phyloP scores from a whole-genome alignment of 2,113 vertebrate species.

The Ramphastos sulfuratus region DNA sequence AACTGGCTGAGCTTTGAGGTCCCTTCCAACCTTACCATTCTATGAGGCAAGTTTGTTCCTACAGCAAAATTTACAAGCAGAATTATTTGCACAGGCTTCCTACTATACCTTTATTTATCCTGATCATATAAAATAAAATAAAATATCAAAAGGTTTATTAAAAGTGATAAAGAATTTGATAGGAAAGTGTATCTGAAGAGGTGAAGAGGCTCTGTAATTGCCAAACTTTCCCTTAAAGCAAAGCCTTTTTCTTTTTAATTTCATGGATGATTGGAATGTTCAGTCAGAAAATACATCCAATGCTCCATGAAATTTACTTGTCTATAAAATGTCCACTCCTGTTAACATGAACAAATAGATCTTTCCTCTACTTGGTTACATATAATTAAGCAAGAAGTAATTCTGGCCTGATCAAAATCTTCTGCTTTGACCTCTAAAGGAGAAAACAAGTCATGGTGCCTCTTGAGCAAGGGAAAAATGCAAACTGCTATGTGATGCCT shows the following conservation, averaged over 20 bases:
- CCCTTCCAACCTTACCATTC: no score
- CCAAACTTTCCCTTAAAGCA: conserved; percentile 11
- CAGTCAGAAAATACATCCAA: conserved; percentile 56
- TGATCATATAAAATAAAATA: neutral
- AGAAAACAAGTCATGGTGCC: neutral
- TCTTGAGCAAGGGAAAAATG: neutral
- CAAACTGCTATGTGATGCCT: neutral
- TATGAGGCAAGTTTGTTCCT: no score
- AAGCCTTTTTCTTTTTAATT: conserved; percentile 65
- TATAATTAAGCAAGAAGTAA: conserved; percentile 61
- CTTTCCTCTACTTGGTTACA: conserved; percentile 30
- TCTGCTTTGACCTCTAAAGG: neutral
- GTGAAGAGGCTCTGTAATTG: conserved; percentile 6
- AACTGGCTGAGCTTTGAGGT: no score
- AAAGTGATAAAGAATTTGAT: neutral
- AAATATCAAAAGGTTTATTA: neutral
- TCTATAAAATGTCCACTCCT: conserved; percentile 65
- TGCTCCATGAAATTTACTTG: conserved; percentile 68
- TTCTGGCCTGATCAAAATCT: conserved; percentile 27
- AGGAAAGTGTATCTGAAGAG: neutral
- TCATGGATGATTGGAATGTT: conserved; percentile 68
- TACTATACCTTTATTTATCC: neutral
- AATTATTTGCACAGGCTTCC: neutral
- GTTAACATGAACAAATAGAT: conserved; percentile 66
- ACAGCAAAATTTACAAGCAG: neutral